Base-by-base conservation (phyloP, 2,888 invertebrate genomes). In the Pristionchus japonicus region DNA sequence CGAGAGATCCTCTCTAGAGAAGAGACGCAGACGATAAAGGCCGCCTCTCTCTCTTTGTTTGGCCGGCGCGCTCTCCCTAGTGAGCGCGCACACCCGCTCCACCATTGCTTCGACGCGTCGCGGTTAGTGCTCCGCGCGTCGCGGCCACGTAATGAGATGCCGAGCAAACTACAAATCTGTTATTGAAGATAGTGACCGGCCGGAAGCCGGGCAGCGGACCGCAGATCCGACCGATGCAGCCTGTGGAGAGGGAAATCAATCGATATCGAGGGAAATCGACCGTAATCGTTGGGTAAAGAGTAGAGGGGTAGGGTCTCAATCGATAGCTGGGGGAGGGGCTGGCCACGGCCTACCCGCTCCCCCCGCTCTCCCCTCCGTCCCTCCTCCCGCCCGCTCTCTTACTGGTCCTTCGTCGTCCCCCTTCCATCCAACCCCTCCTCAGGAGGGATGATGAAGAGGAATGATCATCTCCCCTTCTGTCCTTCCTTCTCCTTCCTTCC, bases 111-210 rank as follows among this genome's bases (percentile, higher is more conserved):
- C 31, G 77, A 80, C 87, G 87, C 87, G 87, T 80, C 40, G 87
- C 87, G 87, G 77, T 47, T 52, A 52, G 17, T 74, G 86, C 86
- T 86, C 87, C 87, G 87, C 80, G 87, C 87, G 87, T 11, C 43
- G 87, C 87, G 87, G 87, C 40, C 80, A 37, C 77, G 61, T 87
- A 87, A 87, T 87, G 87, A 80, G 87, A 87, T 87, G 87, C 86
- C 74, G 87, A 87, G 57, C 87, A 87, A 87, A 87, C 87, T 87
- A 87, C 87, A 87, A 87, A 87, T 87, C 87, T 87, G 87, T 87
- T 87, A 87, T 87, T 87, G 87, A 87, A 87, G 87, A 87, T 87
- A 87, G 87, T 87, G 87, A 87, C 87, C 80, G 87, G 77, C 52
- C 87, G 80, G 87, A 87, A 80, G 85, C 85, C 57, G 64, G 2